Percentiles rank a stretch among this genome's conserved stretches.
phyloP scores from a whole-genome alignment of 2,113 vertebrate species.

The Neolamprologus modestus region DNA sequence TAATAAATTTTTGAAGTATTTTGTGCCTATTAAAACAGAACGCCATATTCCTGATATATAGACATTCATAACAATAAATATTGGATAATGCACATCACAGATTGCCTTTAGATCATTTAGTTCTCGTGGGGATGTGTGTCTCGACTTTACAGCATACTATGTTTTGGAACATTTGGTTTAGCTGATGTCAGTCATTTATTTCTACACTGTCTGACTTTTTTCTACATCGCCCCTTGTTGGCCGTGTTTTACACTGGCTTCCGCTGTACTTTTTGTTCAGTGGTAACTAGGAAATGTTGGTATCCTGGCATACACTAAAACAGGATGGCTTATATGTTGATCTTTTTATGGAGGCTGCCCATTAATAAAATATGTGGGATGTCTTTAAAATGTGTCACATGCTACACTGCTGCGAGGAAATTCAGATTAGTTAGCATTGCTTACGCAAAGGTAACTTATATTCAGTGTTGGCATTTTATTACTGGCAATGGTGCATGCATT shows the following conservation, averaged over 20 bases:
- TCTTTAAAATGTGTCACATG: neutral
- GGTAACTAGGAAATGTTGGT: neutral
- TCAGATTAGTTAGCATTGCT: neutral
- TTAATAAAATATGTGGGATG: neutral
- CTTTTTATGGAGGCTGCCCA: neutral
- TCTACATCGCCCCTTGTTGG: neutral
- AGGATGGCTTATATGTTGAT: neutral
- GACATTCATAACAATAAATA: neutral
- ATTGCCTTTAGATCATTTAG: neutral
- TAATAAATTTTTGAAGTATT: fast-evolving
- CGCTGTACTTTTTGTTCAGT: neutral
- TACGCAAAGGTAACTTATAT: neutral
- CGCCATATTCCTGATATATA: neutral
- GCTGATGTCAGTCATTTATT: fast-evolving
- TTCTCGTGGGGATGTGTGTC: neutral
- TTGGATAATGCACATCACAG: neutral
- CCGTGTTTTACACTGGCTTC: neutral
- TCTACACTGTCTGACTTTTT: neutral
- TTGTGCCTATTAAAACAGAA: neutral
- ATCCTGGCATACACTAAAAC: neutral
- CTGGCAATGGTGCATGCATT: fast-evolving
- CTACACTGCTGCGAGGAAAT: neutral
- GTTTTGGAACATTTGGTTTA: neutral
- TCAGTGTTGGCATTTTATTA: neutral
- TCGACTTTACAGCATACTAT: neutral